These are phyloP conservation scores for Acanthopagrus latus DNA, from an alignment of 2,797 vertebrate species.

Conservation along the genomic window DNA sequence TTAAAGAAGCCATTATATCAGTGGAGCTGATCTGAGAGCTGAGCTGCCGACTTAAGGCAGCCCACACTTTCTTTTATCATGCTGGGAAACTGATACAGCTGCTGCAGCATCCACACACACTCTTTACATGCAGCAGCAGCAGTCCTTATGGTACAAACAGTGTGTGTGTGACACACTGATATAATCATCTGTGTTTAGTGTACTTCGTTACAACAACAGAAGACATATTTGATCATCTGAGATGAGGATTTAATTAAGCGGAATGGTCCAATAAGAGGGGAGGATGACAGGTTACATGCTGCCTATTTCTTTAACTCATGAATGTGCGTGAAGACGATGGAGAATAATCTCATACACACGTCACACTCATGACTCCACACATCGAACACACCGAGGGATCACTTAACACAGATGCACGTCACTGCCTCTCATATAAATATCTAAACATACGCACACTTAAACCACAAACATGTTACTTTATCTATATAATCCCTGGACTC, in stretches of 20 bases:
- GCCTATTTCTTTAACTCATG: no score
- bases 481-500: no score
- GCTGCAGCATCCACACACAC: constrained; percentile 32
- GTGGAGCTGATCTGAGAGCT: constrained; percentile 70
- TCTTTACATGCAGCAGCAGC: constrained; percentile 1
- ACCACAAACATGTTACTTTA: no score
- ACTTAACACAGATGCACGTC: no score
- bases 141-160: background rate
- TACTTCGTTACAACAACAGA: constrained; percentile 2
- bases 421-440: no score
- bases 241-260: constrained; percentile 1
- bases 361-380: no score
- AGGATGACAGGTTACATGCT: background rate
- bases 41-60: constrained; percentile 49
- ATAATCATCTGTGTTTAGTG: background rate
- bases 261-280: background rate
- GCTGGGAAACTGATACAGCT: constrained; percentile 58
- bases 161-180: constrained; percentile 15
- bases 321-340: no score
- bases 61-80: constrained; percentile 38
- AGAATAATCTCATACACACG: no score
- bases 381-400: no score
- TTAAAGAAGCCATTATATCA: constrained; percentile 76
- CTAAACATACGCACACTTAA: no score
- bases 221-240: background rate